Conservation (phyloP, 2,797 vertebrate genomes). For the Craterocephalus amniculus region DNA sequence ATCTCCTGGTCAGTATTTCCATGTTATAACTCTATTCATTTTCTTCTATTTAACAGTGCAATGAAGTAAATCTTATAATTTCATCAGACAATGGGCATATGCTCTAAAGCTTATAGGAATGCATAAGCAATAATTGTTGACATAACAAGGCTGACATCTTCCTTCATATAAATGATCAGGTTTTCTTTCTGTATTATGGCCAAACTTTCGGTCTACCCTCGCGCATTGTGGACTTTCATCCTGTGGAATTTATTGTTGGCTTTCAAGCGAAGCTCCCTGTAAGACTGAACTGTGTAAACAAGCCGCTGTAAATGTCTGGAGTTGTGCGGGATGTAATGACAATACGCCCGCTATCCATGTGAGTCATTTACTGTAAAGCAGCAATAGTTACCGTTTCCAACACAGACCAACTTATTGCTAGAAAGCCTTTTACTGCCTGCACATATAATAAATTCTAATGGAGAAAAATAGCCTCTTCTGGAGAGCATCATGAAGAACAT, state of each 20-base stretch:
- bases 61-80: not conserved
- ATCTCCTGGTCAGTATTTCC: not conserved
- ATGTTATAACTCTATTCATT: slow-evolving; percentile 1
- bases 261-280: slow-evolving; percentile 24
- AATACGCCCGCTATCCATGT: slow-evolving; percentile 24
- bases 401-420: slow-evolving; percentile 21
- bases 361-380: slow-evolving; percentile 27
- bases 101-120: slow-evolving; percentile 1
- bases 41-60: not conserved
- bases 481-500: slow-evolving; percentile 2
- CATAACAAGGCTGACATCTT: not conserved
- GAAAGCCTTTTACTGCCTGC: slow-evolving; percentile 13
- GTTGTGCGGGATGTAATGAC: slow-evolving; percentile 12
- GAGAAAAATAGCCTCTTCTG: slow-evolving; percentile 18
- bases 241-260: slow-evolving; percentile 15
- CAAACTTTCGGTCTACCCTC: slow-evolving; percentile 8
- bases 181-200: not conserved
- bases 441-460: slow-evolving; percentile 7
- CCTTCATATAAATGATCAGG: not conserved
- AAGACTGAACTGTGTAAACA: slow-evolving; percentile 32
- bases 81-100: not conserved
- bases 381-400: slow-evolving; percentile 21
- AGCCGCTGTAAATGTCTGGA: slow-evolving; percentile 3
- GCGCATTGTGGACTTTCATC: not conserved
- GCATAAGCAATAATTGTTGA: not conserved